Percentiles rank a stretch among this genome's conserved stretches.
Conservation (phyloP, 2,888 invertebrate species). For the Oscheius sp. region DNA sequence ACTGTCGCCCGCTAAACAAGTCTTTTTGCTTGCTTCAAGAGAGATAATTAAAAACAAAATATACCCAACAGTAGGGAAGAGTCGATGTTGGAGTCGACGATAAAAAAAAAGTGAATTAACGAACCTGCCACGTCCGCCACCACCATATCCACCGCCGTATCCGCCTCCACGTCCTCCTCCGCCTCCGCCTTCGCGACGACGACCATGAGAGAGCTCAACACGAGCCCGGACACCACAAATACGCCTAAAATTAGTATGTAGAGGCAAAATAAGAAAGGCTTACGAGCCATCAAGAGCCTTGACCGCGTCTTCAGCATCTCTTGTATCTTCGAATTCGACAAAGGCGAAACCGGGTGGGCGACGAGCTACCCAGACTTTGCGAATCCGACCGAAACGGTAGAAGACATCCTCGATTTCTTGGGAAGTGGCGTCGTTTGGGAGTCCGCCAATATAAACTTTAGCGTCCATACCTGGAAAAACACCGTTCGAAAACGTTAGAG, state of each 20-base stretch:
- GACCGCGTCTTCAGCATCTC: constrained; percentile 79
- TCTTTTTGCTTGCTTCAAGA: constrained; percentile 23
- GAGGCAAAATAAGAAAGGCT: constrained; percentile 72
- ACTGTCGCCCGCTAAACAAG: constrained; percentile 56
- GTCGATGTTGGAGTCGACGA: background rate
- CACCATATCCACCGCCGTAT: constrained; percentile 46
- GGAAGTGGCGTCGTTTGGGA: constrained; percentile 86
- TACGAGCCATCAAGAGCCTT: constrained; percentile 78
- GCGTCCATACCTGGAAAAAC: constrained; percentile 46
- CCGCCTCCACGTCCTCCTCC: constrained; percentile 55
- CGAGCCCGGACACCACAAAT: constrained; percentile 75
- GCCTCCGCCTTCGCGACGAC: constrained; percentile 72
- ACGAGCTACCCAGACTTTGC: constrained; percentile 92
- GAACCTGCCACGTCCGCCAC: constrained; percentile 44
- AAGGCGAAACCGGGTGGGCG: constrained; percentile 84
- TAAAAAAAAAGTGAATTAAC: constrained; percentile 1
- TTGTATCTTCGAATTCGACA: constrained; percentile 79
- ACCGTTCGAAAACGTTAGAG: background rate
- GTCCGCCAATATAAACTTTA: constrained; percentile 92
- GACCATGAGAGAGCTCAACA: constrained; percentile 75
- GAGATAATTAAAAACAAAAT: background rate
- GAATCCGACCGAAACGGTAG: constrained; percentile 86
- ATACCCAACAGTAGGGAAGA: background rate
- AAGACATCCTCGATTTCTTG: constrained; percentile 83
- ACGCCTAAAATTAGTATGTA: constrained; percentile 66